Evolutionary conservation across 2,797 vertebrate genomes (phyloP).

Genomic region (Tragopan temminckii): DNA sequence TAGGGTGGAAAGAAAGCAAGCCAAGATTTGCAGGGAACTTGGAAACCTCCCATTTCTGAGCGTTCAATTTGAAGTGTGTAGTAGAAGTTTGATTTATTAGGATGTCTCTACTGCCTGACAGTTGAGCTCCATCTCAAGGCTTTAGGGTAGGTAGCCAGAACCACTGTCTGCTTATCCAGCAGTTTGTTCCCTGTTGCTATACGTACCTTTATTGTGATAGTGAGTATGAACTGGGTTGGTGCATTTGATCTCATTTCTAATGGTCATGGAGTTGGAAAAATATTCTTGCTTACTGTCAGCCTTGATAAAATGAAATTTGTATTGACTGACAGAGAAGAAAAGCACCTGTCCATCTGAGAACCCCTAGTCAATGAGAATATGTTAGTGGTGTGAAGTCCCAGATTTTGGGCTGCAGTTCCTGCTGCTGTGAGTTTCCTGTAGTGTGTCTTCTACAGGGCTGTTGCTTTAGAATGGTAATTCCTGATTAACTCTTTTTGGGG

Average conservation of each 20-base stretch:
- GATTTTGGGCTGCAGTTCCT: neutral
- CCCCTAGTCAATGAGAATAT: neutral
- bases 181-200: neutral
- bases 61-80: neutral
- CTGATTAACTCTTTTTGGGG: slow-evolving; percentile 9
- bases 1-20: slow-evolving; percentile 16
- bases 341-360: neutral
- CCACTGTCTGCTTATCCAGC: neutral
- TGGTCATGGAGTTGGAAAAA: neutral
- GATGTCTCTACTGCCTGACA: neutral
- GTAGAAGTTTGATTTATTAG: neutral
- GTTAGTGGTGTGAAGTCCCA: neutral
- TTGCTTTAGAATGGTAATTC: neutral
- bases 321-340: neutral
- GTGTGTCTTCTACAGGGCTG: neutral
- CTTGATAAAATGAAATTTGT: neutral
- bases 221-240: neutral
- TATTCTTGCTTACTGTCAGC: neutral
- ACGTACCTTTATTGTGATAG: accelerated
- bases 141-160: neutral
- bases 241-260: neutral
- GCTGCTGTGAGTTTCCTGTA: neutral
- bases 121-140: neutral
- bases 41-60: neutral
- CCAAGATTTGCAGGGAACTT: neutral